These are phyloP conservation scores for Microtus richardsoni DNA, from an alignment of 2,113 vertebrate genomes.

Conservation along the genomic window DNA sequence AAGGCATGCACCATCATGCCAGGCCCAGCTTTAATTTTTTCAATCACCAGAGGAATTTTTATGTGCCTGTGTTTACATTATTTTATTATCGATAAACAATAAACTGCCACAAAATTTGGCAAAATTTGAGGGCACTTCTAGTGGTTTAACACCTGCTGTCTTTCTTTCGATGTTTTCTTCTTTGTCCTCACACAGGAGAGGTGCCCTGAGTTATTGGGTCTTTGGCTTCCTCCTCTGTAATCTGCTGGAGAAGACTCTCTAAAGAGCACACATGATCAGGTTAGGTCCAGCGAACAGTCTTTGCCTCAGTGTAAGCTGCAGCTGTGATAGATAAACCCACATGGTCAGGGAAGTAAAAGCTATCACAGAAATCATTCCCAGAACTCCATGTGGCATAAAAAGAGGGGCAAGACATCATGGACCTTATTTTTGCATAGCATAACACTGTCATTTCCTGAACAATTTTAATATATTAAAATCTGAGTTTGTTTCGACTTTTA, in stretches of 20 bases:
- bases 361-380: background rate
- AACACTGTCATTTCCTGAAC: background rate
- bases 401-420: background rate
- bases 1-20: background rate
- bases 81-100: background rate
- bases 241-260: background rate
- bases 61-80: constrained; percentile 1
- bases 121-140: background rate
- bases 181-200: background rate
- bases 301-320: rapidly evolving
- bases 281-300: background rate
- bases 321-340: background rate
- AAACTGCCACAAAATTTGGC: background rate
- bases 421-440: background rate
- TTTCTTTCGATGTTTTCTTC: background rate
- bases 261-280: background rate
- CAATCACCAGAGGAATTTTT: background rate
- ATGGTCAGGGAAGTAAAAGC: background rate
- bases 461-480: background rate
- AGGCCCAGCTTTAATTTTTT: background rate
- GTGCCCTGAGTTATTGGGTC: background rate
- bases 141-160: background rate
- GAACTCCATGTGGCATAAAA: background rate
- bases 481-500: background rate
- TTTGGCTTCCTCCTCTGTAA: background rate